phyloP scores from a whole-genome alignment of 2,888 invertebrate genomes.

The Eilema griseolum region DNA sequence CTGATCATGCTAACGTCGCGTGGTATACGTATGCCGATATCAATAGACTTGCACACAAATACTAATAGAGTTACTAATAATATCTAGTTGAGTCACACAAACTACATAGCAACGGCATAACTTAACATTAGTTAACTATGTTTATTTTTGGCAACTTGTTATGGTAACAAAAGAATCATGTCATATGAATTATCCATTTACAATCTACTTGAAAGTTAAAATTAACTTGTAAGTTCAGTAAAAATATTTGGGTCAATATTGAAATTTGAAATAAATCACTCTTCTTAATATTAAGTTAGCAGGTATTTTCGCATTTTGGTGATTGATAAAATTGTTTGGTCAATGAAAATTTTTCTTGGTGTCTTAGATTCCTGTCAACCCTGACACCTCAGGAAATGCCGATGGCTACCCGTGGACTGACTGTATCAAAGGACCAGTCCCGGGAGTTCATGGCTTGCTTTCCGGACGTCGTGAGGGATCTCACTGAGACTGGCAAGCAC shows the following conservation, averaged over 20 bases:
- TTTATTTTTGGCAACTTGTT: slow-evolving; percentile 8
- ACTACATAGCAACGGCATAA: slow-evolving; percentile 8
- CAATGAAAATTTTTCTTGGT: slow-evolving; percentile 57
- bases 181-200: not conserved
- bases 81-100: slow-evolving; percentile 9
- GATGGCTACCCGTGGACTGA: slow-evolving; percentile 87
- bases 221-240: not conserved
- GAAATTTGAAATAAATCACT: not conserved
- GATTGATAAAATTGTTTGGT: slow-evolving; percentile 21
- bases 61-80: slow-evolving; percentile 18
- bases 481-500: slow-evolving; percentile 92
- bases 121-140: not conserved
- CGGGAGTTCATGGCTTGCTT: slow-evolving; percentile 95
- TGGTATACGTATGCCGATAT: slow-evolving; percentile 24
- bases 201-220: not conserved
- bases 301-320: slow-evolving; percentile 2
- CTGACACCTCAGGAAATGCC: slow-evolving; percentile 88
- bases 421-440: slow-evolving; percentile 93
- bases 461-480: slow-evolving; percentile 94
- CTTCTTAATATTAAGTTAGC: not conserved
- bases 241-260: not conserved
- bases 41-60: slow-evolving; percentile 21
- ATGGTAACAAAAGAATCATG: slow-evolving; percentile 16
- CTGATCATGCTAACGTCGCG: slow-evolving; percentile 35
- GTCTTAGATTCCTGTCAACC: slow-evolving; percentile 87